Evolutionary conservation across 2,797 vertebrate species (phyloP).

Genomic region (Spondyliosoma cantharus): DNA sequence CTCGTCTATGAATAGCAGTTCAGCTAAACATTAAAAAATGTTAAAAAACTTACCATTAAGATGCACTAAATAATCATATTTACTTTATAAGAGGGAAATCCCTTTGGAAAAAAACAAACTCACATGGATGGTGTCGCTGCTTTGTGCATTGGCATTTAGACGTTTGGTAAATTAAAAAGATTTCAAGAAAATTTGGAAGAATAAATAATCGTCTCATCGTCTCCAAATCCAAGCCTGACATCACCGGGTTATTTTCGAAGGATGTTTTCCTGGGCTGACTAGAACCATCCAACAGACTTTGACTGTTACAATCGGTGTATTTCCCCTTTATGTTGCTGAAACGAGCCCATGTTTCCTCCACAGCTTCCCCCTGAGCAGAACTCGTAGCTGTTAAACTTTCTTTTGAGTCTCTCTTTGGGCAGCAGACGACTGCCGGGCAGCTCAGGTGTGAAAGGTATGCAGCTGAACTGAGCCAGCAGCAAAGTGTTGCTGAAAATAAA

Average conservation of each 20-base stretch:
- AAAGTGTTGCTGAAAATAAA: slow-evolving; percentile 15
- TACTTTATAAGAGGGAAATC: background rate
- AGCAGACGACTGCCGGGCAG: background rate
- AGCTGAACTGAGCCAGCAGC: background rate
- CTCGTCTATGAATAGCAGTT: background rate
- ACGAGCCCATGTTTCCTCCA: background rate
- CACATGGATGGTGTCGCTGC: too few species aligned
- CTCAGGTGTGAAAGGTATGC: background rate
- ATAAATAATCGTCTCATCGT: too few species aligned
- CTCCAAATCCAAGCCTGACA: background rate
- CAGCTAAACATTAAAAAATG: background rate
- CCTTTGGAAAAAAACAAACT: background rate
- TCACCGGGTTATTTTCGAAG: background rate
- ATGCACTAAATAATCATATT: background rate
- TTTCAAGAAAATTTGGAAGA: too few species aligned
- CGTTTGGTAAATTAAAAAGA: too few species aligned
- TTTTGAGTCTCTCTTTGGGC: background rate
- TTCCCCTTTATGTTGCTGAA: background rate
- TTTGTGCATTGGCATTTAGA: background rate
- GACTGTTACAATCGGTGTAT: background rate
- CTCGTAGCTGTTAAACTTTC: background rate
- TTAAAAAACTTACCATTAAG: background rate
- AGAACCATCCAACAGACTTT: background rate
- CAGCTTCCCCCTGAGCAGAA: background rate
- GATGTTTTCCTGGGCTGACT: background rate